phyloP scores from a whole-genome alignment of 2,888 invertebrate species.

The Drosophila flavopinicola region DNA sequence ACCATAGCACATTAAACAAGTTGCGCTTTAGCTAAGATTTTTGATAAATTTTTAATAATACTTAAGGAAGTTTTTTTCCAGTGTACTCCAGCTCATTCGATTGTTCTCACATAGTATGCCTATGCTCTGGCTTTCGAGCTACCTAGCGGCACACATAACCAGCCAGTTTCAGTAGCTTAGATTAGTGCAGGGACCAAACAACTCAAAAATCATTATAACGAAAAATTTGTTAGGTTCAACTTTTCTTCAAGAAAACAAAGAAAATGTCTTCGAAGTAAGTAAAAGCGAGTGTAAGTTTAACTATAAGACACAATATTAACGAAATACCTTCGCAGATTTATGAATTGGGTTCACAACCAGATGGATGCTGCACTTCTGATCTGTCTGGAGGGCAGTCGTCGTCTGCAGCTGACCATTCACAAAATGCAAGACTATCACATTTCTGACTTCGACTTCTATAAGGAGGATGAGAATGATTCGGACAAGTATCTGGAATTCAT shows the following conservation, averaged over 20 bases:
- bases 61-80: no score
- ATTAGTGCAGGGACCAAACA: neutral
- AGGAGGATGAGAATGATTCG: neutral
- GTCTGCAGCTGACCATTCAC: slow-evolving; percentile 2
- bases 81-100: no score
- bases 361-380: neutral
- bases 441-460: no score
- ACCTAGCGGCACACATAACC: no score
- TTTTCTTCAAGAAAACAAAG: neutral
- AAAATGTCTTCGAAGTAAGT: slow-evolving; percentile 3
- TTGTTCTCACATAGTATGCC: neutral
- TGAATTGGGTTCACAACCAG: neutral
- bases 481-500: slow-evolving; percentile 9
- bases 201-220: neutral
- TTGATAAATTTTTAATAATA: no score
- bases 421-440: slow-evolving; percentile 5
- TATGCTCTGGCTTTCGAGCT: neutral
- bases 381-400: slow-evolving; percentile 11
- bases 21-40: no score
- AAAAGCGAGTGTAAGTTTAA: no score
- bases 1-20: no score
- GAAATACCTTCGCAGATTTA: neutral
- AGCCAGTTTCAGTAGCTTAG: neutral
- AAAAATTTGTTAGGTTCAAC: no score
- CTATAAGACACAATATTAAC: neutral